These are phyloP conservation scores for Branchipolynoe longqiensis DNA, from an alignment of 2,888 invertebrate genomes.

Conservation along the genomic window DNA sequence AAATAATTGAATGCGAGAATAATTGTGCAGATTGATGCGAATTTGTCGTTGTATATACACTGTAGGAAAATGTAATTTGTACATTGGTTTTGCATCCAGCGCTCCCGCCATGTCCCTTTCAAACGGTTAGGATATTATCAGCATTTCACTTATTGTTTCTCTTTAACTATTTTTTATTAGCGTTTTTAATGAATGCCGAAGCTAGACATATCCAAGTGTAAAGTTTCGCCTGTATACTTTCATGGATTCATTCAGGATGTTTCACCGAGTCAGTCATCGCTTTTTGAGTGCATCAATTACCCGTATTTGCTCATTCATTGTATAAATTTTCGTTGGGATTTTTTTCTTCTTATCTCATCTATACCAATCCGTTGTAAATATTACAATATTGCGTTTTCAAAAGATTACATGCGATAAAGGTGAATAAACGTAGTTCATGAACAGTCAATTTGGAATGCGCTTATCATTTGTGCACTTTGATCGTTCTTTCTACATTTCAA, in stretches of 20 bases:
- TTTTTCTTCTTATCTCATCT: too few relatives aligned
- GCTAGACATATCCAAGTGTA: too few relatives aligned
- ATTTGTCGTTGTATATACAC: background rate
- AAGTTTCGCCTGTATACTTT: background rate
- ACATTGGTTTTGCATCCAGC: background rate
- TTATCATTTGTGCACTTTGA: too few relatives aligned
- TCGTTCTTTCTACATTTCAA: too few relatives aligned
- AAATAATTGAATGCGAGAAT: background rate
- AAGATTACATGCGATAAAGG: slow-evolving; percentile 19
- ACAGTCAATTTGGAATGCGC: background rate
- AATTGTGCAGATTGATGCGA: background rate
- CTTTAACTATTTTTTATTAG: too few relatives aligned
- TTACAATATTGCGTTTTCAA: slow-evolving; percentile 25
- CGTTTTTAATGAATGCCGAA: too few relatives aligned
- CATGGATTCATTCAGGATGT: background rate
- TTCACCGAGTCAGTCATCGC: background rate
- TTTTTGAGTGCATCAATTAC: background rate
- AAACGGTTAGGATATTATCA: background rate
- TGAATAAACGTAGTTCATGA: slow-evolving; percentile 42
- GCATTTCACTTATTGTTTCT: too few relatives aligned
- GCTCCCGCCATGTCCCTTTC: background rate
- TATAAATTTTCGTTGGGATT: slow-evolving; percentile 49
- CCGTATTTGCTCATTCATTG: slow-evolving; percentile 44
- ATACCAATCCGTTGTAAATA: slow-evolving; percentile 39
- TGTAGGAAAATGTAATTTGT: slow-evolving; percentile 19